Conservation (phyloP, 2,888 invertebrate species). For the Girardia tigrina region DNA sequence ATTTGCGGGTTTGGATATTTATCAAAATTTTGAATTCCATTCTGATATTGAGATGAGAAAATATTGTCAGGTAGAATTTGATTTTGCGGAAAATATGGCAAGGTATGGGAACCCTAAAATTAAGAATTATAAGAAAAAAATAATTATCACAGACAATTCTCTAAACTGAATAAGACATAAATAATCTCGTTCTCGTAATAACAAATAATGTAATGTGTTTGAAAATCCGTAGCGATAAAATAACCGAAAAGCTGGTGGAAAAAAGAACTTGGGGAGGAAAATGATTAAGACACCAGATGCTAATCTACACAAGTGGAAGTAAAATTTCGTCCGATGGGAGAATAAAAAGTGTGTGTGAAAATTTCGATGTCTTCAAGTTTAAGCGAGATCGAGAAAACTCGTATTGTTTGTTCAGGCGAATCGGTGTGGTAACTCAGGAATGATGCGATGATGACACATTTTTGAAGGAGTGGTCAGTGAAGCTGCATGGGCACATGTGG, state of each 20-base stretch:
- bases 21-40: background rate
- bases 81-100: slow-evolving; percentile 18
- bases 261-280: slow-evolving; percentile 11
- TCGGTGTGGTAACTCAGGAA: background rate
- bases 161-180: too few species aligned
- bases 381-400: slow-evolving; percentile 1
- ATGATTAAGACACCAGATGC: slow-evolving; percentile 5
- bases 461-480: background rate
- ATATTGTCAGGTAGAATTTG: background rate
- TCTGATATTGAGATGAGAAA: background rate
- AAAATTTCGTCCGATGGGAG: background rate
- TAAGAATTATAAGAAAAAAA: too few species aligned
- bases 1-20: slow-evolving; percentile 9
- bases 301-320: background rate
- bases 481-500: background rate
- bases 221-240: too few species aligned
- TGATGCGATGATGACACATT: slow-evolving; percentile 1
- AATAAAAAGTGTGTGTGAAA: background rate
- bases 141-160: too few species aligned
- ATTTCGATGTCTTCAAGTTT: background rate
- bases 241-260: background rate
- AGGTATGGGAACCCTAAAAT: slow-evolving; percentile 12
- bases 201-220: background rate
- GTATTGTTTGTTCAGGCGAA: slow-evolving; percentile 11
- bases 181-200: background rate